Evolutionary conservation across 2,888 invertebrate genomes (phyloP), one percentile per base, ranked within the genome.

Genomic region (Gibbula magus): DNA sequence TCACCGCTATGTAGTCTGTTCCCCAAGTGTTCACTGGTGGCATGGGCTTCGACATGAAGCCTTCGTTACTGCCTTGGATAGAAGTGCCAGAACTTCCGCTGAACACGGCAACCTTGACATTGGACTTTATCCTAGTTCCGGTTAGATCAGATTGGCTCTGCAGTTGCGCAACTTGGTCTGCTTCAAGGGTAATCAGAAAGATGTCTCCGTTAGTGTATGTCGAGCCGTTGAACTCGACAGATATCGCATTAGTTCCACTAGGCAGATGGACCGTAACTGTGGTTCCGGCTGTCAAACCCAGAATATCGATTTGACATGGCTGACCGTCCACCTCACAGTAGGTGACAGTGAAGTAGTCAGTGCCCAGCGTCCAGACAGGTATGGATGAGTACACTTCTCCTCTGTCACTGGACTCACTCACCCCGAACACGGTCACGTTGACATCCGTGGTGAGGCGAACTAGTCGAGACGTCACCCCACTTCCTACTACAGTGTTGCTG

Each of bases 301-400:
- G 45, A 3, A 77, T 61, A 7, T 51, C 35, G 16, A 77, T 45
- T 18, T 77, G 52, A 66, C 85, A 86, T 0, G 35, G 61, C 2
- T 66, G 16, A 0, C 81, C 85, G 3, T 82, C 80, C 13, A 70
- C 25, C n/a, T 80, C 52, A 56, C 85, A 86, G 70, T 84, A 84
- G 1, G 85, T 83, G 25, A 79, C 56, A 0, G 82, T 80, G 75
- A 82, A 82, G 56, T 84, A 84, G 20, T 84, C 83, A 0, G 13
- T 84, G 0, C 83, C 84, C 8, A 84, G 78, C 16, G 81, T 53
- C 5, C 80, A 61, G 66, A 79, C 78, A 2, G 82, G 76, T 52
- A 86, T 78, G 2, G 85, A 83, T n/a, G 82, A 75, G 75, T 82
- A 85, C 13, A 82, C 82, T 3, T 85, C 85, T 0, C 75, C 76